Evolutionary conservation across 2,797 vertebrate species (phyloP).

Genomic region (Periophthalmus magnuspinnatus): DNA sequence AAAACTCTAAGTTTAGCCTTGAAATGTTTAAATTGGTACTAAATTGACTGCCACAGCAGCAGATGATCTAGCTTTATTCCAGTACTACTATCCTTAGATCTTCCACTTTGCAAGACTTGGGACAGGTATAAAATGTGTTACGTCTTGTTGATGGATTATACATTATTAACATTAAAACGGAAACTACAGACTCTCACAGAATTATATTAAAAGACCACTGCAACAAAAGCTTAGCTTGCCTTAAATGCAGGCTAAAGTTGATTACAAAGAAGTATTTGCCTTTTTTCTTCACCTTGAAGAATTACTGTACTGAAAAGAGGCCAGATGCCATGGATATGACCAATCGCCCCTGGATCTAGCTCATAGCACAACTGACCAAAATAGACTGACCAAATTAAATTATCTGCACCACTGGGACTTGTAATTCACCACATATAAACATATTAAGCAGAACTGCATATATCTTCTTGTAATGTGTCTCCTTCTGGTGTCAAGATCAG

Average conservation of each 20-base stretch:
- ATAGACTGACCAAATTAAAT: constrained; percentile 54
- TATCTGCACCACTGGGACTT: constrained; percentile 40
- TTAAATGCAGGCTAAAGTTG: constrained; percentile 14
- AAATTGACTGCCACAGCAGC: background rate
- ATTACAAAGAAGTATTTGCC: constrained; percentile 6
- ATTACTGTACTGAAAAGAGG: constrained; percentile 27
- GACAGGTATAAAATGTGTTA: too few relatives aligned
- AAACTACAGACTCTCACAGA: too few relatives aligned
- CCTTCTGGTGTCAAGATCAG: constrained; percentile 34
- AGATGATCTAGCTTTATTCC: background rate
- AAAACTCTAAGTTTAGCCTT: background rate
- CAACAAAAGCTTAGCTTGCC: constrained; percentile 1
- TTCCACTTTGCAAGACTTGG: background rate
- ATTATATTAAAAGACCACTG: background rate
- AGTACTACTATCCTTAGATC: background rate
- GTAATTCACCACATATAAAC: constrained; percentile 51
- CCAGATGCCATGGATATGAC: constrained; percentile 23
- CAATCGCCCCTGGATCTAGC: constrained; percentile 40
- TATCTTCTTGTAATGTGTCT: constrained; percentile 35
- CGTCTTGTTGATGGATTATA: too few relatives aligned
- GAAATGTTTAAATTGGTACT: background rate
- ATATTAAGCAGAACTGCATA: constrained; percentile 36
- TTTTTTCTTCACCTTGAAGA: constrained; percentile 29
- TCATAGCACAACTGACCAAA: constrained; percentile 38
- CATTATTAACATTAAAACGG: too few relatives aligned